Evolutionary conservation across 2,113 vertebrate genomes (phyloP), one percentile per base, ranked within the genome.

Genomic region (Amphiprion ocellaris): DNA sequence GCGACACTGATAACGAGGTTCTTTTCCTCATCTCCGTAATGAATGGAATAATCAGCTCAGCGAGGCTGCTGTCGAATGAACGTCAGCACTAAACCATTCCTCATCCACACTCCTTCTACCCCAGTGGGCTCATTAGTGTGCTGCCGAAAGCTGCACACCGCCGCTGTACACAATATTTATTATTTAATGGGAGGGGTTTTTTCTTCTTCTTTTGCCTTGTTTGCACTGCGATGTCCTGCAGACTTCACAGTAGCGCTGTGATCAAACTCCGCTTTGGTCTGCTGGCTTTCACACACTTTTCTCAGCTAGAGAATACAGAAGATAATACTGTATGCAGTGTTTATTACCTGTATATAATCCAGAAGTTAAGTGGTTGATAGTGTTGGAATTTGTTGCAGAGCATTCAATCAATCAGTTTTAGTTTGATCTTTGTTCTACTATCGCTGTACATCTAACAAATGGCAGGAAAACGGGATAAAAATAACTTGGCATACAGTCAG

Each of bases 81-180:
- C 84, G 16, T 88, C 85, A 76, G 73, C 75, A 55, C 61, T 58
- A 47, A 86, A 74, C 47, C 84, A 61, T 82, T 81, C 65, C 77
- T 86, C 84, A 65, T 84, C 77, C 83, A 71, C 68, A 63, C 74
- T 69, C 50, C 79, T 74, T 74, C 79, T 82, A 71, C 79, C 82
- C 81, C 74, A 58, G 74, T 53, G 85, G 84, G 77, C 87, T 91
- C 90, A 88, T 91, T 92, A 92, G 81, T 28, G 76, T 17, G 72
- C 80, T 19, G 77, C 83, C 83, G 80, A 82, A 76, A 50, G 75
- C 73, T 24, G 62, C 74, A 39, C 66, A 26, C 58, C 71, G 55
- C 80, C 12, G 71, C 73, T 28, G 44, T 58, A 54, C 77, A 74
- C 85, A 76, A 61, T 79, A 86, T 90, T 87, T 74, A 89, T 91